phyloP scores from a whole-genome alignment of 2,797 vertebrate genomes.

The Melanogrammus aeglefinus region DNA sequence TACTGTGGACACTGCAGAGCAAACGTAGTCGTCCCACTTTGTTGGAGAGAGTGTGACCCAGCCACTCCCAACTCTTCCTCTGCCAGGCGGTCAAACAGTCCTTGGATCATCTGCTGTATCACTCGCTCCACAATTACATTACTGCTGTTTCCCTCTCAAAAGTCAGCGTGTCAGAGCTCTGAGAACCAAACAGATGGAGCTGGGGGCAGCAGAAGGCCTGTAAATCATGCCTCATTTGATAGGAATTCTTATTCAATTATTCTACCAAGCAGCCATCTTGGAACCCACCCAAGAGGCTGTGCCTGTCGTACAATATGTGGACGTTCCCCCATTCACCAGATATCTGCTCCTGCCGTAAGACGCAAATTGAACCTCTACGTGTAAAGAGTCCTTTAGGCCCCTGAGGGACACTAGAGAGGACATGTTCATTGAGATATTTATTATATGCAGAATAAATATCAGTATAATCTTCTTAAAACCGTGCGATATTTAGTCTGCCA shows the following conservation, averaged over 20 bases:
- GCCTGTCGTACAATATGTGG: slow-evolving; percentile 71
- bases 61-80: slow-evolving; percentile 44
- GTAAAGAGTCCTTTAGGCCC: background rate
- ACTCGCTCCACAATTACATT: slow-evolving; percentile 71
- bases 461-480: slow-evolving; percentile 23
- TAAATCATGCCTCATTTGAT: slow-evolving; percentile 75
- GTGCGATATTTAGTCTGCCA: slow-evolving; percentile 25
- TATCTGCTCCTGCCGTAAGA: slow-evolving; percentile 30
- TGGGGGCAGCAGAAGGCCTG: slow-evolving; percentile 73
- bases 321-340: slow-evolving; percentile 55
- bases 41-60: slow-evolving; percentile 62
- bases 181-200: slow-evolving; percentile 77
- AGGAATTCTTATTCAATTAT: slow-evolving; percentile 76
- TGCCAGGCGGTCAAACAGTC: slow-evolving; percentile 65
- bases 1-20: slow-evolving; percentile 26
- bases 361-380: slow-evolving; percentile 18
- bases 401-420: background rate
- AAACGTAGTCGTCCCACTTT: slow-evolving; percentile 57
- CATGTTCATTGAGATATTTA: slow-evolving; percentile 16
- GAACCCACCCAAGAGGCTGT: slow-evolving; percentile 57
- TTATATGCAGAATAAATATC: slow-evolving; percentile 30
- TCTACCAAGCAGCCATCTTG: slow-evolving; percentile 70
- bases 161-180: slow-evolving; percentile 75
- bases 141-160: slow-evolving; percentile 71
- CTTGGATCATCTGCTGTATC: slow-evolving; percentile 70